phyloP scores from a whole-genome alignment of 2,888 invertebrate genomes.

The Aplocera efformata region DNA sequence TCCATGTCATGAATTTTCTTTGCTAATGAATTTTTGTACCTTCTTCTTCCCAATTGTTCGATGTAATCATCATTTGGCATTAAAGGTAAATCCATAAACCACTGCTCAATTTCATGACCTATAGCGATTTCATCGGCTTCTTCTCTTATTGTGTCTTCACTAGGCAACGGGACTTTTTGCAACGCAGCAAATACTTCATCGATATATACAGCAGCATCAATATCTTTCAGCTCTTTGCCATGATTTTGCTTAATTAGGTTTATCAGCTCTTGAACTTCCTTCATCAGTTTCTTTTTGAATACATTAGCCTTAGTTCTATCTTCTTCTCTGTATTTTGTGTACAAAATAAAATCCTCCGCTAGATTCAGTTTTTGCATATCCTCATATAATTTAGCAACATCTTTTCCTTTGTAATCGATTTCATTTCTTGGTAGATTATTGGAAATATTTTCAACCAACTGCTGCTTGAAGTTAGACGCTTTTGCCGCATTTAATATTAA shows the following conservation, averaged over 20 bases:
- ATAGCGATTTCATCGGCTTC: conserved; percentile 56
- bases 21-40: conserved; percentile 42
- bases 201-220: conserved; percentile 34
- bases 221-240: conserved; percentile 34
- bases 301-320: conserved; percentile 45
- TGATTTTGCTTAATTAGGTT: conserved; percentile 40
- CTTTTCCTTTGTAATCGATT: conserved; percentile 21
- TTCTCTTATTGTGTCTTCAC: conserved; percentile 40
- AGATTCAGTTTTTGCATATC: conserved; percentile 44
- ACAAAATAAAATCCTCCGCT: conserved; percentile 50
- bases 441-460: conserved; percentile 43
- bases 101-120: conserved; percentile 52
- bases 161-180: conserved; percentile 50
- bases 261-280: conserved; percentile 39
- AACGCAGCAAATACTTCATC: conserved; percentile 45
- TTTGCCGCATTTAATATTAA: conserved; percentile 29
- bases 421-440: conserved; percentile 34
- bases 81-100: conserved; percentile 53
- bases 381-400: conserved; percentile 35
- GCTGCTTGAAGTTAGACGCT: conserved; percentile 43
- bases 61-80: conserved; percentile 26
- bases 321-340: conserved; percentile 39
- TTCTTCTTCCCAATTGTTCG: conserved; percentile 36
- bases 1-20: conserved; percentile 48
- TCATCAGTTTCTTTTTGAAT: conserved; percentile 46